Evolutionary conservation across 2,797 vertebrate species (phyloP).

Genomic region (Spheniscus humboldti): DNA sequence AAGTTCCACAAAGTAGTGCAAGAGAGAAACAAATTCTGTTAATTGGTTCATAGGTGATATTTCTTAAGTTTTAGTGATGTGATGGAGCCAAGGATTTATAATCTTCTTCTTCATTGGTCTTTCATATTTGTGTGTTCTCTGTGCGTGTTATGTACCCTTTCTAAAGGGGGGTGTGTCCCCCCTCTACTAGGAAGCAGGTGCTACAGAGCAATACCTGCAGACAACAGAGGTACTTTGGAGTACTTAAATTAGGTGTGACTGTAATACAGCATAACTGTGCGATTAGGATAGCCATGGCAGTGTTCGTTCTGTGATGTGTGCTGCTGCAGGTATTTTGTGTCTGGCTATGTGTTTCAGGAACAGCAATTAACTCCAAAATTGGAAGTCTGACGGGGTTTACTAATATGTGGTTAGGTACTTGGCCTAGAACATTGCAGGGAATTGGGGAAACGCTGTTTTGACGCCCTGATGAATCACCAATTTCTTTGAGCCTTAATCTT

Average conservation of each 20-base stretch:
- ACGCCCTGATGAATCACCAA: conserved; percentile 53
- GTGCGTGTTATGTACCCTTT: not conserved
- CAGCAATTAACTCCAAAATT: conserved; percentile 40
- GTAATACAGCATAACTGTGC: not conserved
- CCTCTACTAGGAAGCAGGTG: not conserved
- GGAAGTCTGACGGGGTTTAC: conserved; percentile 21
- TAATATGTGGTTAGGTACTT: conserved; percentile 1
- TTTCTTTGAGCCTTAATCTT: conserved; percentile 55
- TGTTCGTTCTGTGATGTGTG: conserved; percentile 19
- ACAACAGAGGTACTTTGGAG: not conserved
- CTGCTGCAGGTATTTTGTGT: conserved; percentile 51
- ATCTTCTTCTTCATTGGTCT: not conserved
- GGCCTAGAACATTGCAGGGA: conserved; percentile 34
- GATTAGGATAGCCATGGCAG: not conserved
- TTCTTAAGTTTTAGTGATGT: not conserved
- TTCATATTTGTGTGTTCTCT: not conserved
- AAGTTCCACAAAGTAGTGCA: not conserved
- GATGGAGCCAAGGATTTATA: not conserved
- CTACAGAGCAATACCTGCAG: not conserved
- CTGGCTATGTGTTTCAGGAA: conserved; percentile 47
- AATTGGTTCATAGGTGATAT: not conserved
- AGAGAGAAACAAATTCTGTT: not conserved
- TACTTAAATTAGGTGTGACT: conserved; percentile 6
- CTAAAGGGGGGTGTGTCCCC: not conserved
- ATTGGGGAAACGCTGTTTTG: conserved; percentile 52